Percentiles rank a stretch among this genome's conserved stretches.
Evolutionary conservation across 2,797 vertebrate genomes (phyloP).

Genomic region (Pseudochirops corinnae): DNA sequence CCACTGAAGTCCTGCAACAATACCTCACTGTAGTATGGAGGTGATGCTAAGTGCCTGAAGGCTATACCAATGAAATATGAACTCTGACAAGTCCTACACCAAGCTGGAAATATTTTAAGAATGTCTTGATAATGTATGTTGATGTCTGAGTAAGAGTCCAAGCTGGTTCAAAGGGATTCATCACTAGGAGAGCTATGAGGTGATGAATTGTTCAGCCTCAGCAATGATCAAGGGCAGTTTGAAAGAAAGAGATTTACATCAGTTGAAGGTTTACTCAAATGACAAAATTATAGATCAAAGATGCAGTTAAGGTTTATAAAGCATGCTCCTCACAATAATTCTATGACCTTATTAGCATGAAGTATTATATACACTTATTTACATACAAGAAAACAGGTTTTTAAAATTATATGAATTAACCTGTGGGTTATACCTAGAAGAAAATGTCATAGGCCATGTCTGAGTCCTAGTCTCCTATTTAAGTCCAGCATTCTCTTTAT

Average conservation of each 20-base stretch:
- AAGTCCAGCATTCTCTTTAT: neutral
- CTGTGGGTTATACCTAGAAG: neutral
- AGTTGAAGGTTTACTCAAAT: neutral
- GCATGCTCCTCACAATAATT: neutral
- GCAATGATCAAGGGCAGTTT: neutral
- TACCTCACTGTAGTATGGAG: neutral
- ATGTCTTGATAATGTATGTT: neutral
- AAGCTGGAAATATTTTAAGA: neutral
- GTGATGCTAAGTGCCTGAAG: neutral
- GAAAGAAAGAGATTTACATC: neutral
- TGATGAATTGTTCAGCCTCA: neutral
- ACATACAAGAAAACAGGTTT: neutral
- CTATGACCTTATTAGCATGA: neutral
- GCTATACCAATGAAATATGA: neutral
- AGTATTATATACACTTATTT: neutral
- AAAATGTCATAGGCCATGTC: neutral
- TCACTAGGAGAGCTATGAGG: neutral
- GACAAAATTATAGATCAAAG: neutral
- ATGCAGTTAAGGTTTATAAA: neutral
- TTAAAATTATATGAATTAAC: neutral
- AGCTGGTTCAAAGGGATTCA: neutral
- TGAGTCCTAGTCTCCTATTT: neutral
- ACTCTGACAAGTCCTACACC: neutral
- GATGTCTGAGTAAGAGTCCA: neutral
- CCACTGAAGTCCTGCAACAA: neutral